These are phyloP conservation scores for Morinoia aosen DNA, from an alignment of 2,888 invertebrate genomes.

Conservation along the genomic window DNA sequence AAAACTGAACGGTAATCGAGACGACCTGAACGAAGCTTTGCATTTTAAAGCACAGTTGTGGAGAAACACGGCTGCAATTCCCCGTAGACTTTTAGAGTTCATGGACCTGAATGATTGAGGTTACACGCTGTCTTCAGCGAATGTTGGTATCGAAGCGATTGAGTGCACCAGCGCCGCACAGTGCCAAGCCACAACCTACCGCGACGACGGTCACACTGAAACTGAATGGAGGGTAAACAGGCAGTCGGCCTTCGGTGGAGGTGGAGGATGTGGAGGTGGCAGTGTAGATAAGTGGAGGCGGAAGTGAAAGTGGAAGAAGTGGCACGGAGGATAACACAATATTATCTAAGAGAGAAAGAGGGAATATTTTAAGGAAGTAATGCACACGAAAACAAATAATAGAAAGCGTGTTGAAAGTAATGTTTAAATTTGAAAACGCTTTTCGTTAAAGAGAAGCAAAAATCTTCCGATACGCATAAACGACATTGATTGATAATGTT, in stretches of 20 bases:
- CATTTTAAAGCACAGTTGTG: neutral
- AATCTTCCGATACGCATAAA: no score
- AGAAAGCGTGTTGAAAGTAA: no score
- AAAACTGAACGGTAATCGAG: neutral
- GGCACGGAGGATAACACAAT: no score
- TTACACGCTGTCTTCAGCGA: conserved; percentile 14
- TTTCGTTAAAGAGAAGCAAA: no score
- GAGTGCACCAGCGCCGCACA: conserved; percentile 9
- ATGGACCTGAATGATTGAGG: neutral
- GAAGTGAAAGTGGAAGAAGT: neutral
- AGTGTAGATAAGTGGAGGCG: neutral
- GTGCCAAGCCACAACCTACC: neutral
- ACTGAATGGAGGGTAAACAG: conserved; percentile 16
- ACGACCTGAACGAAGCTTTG: neutral
- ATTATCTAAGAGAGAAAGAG: no score
- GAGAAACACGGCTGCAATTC: neutral
- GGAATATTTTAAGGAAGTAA: no score
- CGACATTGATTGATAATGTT: no score
- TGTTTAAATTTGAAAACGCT: no score
- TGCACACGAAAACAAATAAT: neutral
- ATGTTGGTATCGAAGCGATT: conserved; percentile 20
- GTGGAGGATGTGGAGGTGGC: conserved; percentile 8
- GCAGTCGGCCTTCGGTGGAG: neutral
- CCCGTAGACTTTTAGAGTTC: conserved; percentile 9
- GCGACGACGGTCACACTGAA: conserved; percentile 7